These are phyloP conservation scores for Leptinotarsa tumamoca DNA, from an alignment of 2,888 invertebrate species.

Conservation along the genomic window DNA sequence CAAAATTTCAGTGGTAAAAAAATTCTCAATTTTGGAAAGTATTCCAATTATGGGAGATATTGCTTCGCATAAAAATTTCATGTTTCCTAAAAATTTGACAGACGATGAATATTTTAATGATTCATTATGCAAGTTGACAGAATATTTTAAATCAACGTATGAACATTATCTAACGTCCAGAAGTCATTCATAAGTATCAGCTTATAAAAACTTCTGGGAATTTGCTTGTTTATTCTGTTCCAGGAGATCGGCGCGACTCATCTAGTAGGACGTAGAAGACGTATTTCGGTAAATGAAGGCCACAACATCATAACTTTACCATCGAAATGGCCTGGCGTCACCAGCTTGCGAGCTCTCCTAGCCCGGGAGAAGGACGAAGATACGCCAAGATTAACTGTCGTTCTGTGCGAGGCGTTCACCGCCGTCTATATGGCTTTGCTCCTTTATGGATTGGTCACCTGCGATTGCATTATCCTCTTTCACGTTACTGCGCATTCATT, in stretches of 20 bases:
- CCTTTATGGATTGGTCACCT: constrained; percentile 91
- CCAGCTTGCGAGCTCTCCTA: constrained; percentile 89
- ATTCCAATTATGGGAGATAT: too few relatives aligned
- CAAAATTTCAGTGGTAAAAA: too few relatives aligned
- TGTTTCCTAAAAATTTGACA: too few relatives aligned
- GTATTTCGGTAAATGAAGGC: constrained; percentile 84
- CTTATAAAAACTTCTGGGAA: background rate
- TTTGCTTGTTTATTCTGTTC: constrained; percentile 37
- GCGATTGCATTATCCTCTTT: constrained; percentile 93
- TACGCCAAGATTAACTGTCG: constrained; percentile 89
- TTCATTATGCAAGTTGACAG: background rate
- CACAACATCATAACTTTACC: constrained; percentile 84
- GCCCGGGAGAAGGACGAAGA: constrained; percentile 94
- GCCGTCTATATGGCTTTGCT: constrained; percentile 93
- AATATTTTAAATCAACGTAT: background rate
- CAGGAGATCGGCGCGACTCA: constrained; percentile 71
- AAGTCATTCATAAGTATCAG: too few relatives aligned
- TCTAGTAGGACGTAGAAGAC: constrained; percentile 77
- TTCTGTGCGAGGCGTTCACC: constrained; percentile 93
- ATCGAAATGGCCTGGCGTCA: constrained; percentile 96
- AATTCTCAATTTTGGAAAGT: too few relatives aligned
- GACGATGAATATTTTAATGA: too few relatives aligned
- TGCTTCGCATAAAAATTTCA: too few relatives aligned
- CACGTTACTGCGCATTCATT: constrained; percentile 88
- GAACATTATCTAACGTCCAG: too few relatives aligned